A percentile compares a stretch with the other conserved stretches of the same genome.
phyloP scores from a whole-genome alignment of 2,797 vertebrate genomes.

The Typhlichthys eigenmanni region DNA sequence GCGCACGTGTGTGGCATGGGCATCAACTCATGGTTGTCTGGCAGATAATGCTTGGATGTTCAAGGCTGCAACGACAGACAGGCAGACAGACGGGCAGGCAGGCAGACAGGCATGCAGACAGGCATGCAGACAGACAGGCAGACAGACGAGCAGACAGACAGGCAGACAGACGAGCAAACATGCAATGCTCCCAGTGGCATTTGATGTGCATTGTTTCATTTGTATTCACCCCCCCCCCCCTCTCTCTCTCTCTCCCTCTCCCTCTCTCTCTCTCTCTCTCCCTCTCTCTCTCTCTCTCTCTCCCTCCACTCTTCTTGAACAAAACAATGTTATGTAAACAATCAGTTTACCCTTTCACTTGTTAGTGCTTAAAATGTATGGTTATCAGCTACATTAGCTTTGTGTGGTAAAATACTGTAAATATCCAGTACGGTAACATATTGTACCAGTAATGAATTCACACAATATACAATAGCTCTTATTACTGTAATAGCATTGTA shows the following conservation, averaged over 20 bases:
- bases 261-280: conserved; percentile 19
- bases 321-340: conserved; percentile 60
- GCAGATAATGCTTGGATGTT: conserved; percentile 68
- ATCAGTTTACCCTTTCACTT: conserved; percentile 50
- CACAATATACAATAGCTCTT: no score
- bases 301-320: conserved; percentile 42
- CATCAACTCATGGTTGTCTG: conserved; percentile 71
- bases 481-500: no score
- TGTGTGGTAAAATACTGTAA: no score
- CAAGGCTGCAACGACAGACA: conserved; percentile 53
- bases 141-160: conserved; percentile 41
- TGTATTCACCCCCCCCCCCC: neutral
- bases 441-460: no score
- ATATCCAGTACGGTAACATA: no score
- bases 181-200: conserved; percentile 59
- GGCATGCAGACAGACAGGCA: conserved; percentile 53
- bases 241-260: conserved; percentile 5
- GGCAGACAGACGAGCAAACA: conserved; percentile 32
- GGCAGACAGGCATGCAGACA: conserved; percentile 29
- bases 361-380: conserved; percentile 13
- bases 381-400: no score
- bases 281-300: conserved; percentile 15
- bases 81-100: conserved; percentile 21
- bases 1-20: conserved; percentile 50
- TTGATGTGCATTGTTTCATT: conserved; percentile 44